Percentiles rank a stretch among this genome's conserved stretches.
Conservation (phyloP, 2,888 invertebrate species). For the Mythimna loreyi region DNA sequence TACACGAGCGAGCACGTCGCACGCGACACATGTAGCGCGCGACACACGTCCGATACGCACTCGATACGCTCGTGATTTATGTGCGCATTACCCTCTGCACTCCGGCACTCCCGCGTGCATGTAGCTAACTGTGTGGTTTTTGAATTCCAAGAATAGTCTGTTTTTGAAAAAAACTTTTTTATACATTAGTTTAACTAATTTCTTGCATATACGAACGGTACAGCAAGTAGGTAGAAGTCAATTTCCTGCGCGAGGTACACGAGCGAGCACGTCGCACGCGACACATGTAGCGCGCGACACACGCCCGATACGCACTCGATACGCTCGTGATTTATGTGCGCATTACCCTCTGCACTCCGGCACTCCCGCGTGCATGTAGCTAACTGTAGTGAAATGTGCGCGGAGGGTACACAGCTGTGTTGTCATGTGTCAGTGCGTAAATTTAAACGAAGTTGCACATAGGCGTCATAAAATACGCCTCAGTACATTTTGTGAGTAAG, state of each 20-base stretch:
- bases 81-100: slow-evolving; percentile 11
- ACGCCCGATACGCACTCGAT: slow-evolving; percentile 23
- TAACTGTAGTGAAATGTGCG: neutral
- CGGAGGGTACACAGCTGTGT: neutral
- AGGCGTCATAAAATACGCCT: neutral
- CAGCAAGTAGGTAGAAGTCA: neutral
- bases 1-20: neutral
- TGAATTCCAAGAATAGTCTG: neutral
- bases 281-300: slow-evolving; percentile 11
- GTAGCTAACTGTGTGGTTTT: neutral
- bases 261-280: neutral
- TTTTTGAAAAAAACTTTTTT: no score
- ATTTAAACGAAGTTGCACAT: neutral
- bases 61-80: slow-evolving; percentile 37
- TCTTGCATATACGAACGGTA: slow-evolving; percentile 17
- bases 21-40: slow-evolving; percentile 1
- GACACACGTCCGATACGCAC: slow-evolving; percentile 13
- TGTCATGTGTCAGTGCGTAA: neutral
- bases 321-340: slow-evolving; percentile 30
- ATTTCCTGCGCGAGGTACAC: neutral
- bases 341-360: slow-evolving; percentile 7
- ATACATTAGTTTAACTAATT: neutral
- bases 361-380: neutral
- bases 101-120: neutral
- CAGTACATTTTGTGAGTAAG: no score